Evolutionary conservation across 2,888 invertebrate genomes (phyloP).

Genomic region (Mesodorylaimus sp.): DNA sequence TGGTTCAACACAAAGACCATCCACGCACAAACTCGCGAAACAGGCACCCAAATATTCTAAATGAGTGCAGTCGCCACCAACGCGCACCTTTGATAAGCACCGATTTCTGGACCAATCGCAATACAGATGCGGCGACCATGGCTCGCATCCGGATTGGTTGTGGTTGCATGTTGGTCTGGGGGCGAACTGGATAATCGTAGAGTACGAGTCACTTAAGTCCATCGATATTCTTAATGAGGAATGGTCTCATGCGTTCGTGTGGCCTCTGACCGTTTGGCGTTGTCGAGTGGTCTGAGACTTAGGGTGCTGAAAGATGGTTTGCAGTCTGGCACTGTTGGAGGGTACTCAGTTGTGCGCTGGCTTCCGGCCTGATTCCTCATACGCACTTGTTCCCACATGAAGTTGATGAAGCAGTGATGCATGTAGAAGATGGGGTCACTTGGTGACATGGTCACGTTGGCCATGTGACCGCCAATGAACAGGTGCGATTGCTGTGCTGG

Average conservation of each 20-base stretch:
- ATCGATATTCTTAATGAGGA: conserved; percentile 8
- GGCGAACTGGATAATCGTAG: conserved; percentile 2
- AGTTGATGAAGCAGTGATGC: conserved; percentile 31
- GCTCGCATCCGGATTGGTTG: conserved; percentile 6
- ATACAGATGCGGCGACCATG: conserved; percentile 15
- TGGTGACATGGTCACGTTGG: conserved; percentile 22
- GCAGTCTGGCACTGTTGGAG: too few relatives aligned
- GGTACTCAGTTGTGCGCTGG: conserved; percentile 6
- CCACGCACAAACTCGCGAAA: too few relatives aligned
- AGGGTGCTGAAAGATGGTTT: conserved; percentile 3
- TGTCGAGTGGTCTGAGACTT: conserved; percentile 2
- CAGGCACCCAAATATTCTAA: too few relatives aligned
- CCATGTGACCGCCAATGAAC: conserved; percentile 20
- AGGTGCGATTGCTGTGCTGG: too few relatives aligned
- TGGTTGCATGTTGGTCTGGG: conserved; percentile 7
- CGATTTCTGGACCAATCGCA: conserved; percentile 17
- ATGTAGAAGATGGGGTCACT: conserved; percentile 32
- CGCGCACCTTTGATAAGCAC: conserved; percentile 20
- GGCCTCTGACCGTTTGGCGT: too few relatives aligned
- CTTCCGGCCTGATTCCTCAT: conserved; percentile 16
- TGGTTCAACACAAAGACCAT: too few relatives aligned
- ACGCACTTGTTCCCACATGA: conserved; percentile 28
- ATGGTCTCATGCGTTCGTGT: conserved; percentile 8
- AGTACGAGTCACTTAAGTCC: conserved; percentile 8
- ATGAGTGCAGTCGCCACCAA: conserved; percentile 22